phyloP scores from a whole-genome alignment of 2,888 invertebrate species.

The Rotaria magnacalcarata region DNA sequence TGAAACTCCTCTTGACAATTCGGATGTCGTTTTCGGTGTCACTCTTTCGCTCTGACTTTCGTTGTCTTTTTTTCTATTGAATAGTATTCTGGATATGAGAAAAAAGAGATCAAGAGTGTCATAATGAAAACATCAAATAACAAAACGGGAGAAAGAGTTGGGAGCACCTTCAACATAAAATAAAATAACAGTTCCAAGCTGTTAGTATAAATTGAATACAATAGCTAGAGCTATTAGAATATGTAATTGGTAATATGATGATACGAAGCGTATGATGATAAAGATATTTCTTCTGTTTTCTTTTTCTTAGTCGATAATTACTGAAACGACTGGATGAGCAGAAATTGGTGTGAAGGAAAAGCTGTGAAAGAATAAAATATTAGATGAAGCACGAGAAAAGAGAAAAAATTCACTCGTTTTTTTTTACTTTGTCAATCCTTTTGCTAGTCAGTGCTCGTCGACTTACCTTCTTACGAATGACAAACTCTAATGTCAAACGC shows the following conservation, averaged over 20 bases:
- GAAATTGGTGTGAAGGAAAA: background rate
- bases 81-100: background rate
- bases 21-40: background rate
- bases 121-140: background rate
- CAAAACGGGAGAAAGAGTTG: too few relatives aligned
- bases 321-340: background rate
- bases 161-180: background rate
- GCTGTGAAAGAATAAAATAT: background rate
- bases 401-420: background rate
- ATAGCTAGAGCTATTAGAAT: background rate
- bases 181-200: background rate
- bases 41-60: background rate
- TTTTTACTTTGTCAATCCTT: background rate
- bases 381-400: background rate
- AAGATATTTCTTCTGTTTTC: background rate
- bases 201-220: background rate
- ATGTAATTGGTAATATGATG: slow-evolving; percentile 23
- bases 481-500: background rate
- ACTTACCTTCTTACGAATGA: background rate
- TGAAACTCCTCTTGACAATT: background rate
- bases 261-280: slow-evolving; percentile 8
- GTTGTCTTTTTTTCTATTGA: background rate
- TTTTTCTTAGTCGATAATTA: background rate
- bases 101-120: background rate
- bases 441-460: background rate